Evolutionary conservation across 2,797 vertebrate genomes (phyloP), one percentile per base, ranked within the genome.

Genomic region (Rhinichthys osculus): DNA sequence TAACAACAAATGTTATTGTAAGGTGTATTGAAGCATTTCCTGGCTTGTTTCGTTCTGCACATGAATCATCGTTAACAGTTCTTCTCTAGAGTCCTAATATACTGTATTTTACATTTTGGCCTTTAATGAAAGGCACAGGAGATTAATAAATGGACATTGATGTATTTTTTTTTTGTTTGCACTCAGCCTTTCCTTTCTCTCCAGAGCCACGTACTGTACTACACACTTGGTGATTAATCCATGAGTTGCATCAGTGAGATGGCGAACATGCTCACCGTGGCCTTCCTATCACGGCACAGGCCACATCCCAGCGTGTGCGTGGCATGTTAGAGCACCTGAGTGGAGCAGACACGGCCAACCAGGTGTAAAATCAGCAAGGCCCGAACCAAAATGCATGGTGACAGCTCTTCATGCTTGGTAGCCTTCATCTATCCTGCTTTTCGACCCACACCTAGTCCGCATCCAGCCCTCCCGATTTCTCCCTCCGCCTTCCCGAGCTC

Each of bases 361-460:
- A 90, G 87, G 87, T 89, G 86, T 89, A 89, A 91, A 90, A 91
- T 90, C 89, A 89, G 87, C 85, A 83, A 74, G 66, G 85, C 77
- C 85, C 47, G 72, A 40, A 74, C 86, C 84, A 70, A 81, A 87
- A 90, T 88, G 88, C 81, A 86, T 89, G 85, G 66, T 87, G 90
- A 90, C 91, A 91, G 88, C 77, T 88, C 83, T 88, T 91, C 88
- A 90, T 88, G 88, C 88, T 87, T 88, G 19, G 79, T 73, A 40
- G 82, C 50, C 82, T 85, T 89, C 78, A 38, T 83, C 86, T 77
- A 62, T 64, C 73, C 85, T 57, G 57, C 86, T 72, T 44, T 77
- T 85, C 67, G 72, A 81, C 82, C 72, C 78, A n/a, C 70, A 82
- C 80, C 85, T 77, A 78, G 79, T 73, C 70, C 1, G 70, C 57